A percentile compares a stretch with the other conserved stretches of the same genome.
Conservation (phyloP, 2,797 vertebrate species). For the Steatocranus sp. region DNA sequence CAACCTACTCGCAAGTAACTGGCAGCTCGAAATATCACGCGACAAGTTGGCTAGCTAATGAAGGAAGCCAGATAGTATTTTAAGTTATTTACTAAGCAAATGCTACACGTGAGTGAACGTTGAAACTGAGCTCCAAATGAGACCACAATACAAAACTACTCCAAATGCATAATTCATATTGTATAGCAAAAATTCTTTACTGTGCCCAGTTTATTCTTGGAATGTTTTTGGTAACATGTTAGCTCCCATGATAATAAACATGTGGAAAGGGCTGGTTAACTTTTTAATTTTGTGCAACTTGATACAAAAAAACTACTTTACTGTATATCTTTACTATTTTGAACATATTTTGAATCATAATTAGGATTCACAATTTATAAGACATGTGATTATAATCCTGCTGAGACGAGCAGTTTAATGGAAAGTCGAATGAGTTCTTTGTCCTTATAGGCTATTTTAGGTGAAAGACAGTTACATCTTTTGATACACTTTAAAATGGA, state of each 20-base stretch:
- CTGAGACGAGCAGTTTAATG: neutral
- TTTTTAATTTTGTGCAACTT: neutral
- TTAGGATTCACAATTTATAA: neutral
- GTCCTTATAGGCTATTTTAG: neutral
- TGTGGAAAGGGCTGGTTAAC: neutral
- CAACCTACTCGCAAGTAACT: neutral
- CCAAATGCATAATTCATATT: neutral
- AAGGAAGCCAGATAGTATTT: neutral
- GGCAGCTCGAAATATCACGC: neutral
- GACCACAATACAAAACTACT: neutral
- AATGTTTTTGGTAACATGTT: neutral
- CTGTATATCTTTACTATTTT: neutral
- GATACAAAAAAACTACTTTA: neutral
- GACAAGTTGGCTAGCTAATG: neutral
- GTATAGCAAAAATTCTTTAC: neutral
- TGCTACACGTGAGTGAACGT: neutral
- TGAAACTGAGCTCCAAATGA: neutral
- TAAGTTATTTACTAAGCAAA: neutral
- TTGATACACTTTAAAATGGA: neutral
- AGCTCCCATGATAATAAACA: neutral
- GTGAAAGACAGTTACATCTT: neutral
- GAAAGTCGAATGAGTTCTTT: neutral
- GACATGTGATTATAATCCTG: neutral
- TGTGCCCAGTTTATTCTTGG: neutral
- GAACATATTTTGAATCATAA: neutral